A percentile compares a stretch with the other conserved stretches of the same genome.
Conservation (phyloP, 2,797 vertebrate species). For the Streptopelia turtur region DNA sequence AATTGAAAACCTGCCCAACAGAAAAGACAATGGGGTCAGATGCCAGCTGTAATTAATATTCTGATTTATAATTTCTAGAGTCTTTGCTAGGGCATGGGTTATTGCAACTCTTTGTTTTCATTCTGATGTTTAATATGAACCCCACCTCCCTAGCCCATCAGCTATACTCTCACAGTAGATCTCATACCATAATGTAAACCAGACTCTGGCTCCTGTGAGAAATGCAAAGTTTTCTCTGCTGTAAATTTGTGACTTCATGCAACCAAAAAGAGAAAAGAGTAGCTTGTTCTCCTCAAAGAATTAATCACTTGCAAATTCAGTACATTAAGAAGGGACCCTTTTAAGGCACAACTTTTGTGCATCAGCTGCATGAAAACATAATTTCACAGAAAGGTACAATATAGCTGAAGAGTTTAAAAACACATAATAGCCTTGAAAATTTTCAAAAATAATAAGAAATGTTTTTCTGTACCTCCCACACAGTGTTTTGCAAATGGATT, state of each 20-base stretch:
- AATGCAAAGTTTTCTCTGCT: neutral
- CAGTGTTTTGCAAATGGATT: conserved; percentile 24
- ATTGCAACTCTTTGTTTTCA: neutral
- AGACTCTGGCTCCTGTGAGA: neutral
- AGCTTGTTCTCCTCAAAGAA: neutral
- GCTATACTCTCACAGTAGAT: neutral
- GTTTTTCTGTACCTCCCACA: conserved; percentile 6
- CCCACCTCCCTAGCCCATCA: neutral
- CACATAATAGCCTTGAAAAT: neutral
- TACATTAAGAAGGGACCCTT: neutral
- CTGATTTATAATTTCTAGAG: neutral
- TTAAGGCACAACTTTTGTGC: neutral
- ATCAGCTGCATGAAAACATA: neutral
- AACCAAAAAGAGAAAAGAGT: neutral
- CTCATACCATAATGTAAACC: neutral
- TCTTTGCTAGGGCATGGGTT: neutral
- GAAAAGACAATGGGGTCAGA: neutral
- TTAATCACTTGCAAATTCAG: neutral
- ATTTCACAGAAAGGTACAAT: conserved; percentile 20
- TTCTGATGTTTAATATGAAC: neutral
- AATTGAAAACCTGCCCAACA: neutral
- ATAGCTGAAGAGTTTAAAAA: neutral
- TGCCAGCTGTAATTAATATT: neutral
- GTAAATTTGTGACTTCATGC: neutral
- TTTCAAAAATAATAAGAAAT: conserved; percentile 12